Percentiles rank a stretch among this genome's conserved stretches.
Conservation (phyloP, 2,797 vertebrate species). For the Remorina albescens region DNA sequence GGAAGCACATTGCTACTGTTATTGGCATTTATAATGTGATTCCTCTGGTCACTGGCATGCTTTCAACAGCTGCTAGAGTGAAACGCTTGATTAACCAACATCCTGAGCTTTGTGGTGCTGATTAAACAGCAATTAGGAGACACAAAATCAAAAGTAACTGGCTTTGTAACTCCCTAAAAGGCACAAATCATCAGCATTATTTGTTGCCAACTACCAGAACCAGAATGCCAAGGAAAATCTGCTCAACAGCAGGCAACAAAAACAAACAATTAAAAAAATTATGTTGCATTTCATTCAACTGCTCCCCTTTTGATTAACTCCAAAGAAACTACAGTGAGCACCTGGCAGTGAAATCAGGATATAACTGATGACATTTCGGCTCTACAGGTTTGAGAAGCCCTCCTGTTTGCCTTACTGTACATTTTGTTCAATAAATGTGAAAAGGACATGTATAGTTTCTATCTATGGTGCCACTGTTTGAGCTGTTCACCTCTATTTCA, state of each 20-base stretch:
- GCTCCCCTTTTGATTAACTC: constrained; percentile 2
- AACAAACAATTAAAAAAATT: constrained; percentile 11
- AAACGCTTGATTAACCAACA: constrained; percentile 46
- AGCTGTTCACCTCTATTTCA: constrained; percentile 47
- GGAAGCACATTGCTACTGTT: background rate
- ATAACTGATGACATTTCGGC: background rate
- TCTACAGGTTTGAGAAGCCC: background rate
- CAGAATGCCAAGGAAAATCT: background rate
- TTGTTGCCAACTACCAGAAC: constrained; percentile 6
- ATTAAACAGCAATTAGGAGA: constrained; percentile 60
- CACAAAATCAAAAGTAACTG: constrained; percentile 52
- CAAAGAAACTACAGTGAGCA: constrained; percentile 16
- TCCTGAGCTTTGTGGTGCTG: constrained; percentile 17
- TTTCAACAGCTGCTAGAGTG: constrained; percentile 46
- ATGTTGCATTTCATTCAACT: constrained; percentile 8
- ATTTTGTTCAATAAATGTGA: constrained; percentile 4
- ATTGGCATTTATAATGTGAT: constrained; percentile 9
- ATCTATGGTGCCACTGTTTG: constrained; percentile 21
- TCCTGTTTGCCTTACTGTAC: background rate
- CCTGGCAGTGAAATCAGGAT: background rate
- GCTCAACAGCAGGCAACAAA: constrained; percentile 4
- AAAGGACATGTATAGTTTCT: constrained; percentile 18
- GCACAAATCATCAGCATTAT: constrained; percentile 12
- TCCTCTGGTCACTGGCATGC: constrained; percentile 3
- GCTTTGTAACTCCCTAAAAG: constrained; percentile 27